phyloP scores from a whole-genome alignment of 2,797 vertebrate genomes.

The Luscinia luscinia region DNA sequence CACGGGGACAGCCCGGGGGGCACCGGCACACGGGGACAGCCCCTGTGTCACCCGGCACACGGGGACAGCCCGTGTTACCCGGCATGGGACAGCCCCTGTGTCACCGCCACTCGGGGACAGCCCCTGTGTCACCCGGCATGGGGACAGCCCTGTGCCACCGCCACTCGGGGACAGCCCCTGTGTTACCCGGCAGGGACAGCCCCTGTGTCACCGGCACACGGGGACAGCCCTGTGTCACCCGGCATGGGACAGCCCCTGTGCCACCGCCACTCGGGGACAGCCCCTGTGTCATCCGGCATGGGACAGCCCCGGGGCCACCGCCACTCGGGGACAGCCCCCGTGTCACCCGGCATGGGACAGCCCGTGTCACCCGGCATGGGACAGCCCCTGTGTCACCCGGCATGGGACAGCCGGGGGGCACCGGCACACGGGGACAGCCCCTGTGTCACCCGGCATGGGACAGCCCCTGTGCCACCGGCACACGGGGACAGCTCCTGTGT shows the following conservation, averaged over 20 bases:
- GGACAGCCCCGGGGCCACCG: neutral
- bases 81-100: neutral
- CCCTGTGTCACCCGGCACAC: accelerated
- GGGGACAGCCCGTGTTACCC: neutral
- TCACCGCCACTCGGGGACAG: neutral
- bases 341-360: too few relatives aligned
- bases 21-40: neutral
- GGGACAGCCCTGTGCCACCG: too few relatives aligned
- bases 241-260: too few relatives aligned
- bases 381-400: neutral
- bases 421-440: too few relatives aligned
- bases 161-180: too few relatives aligned
- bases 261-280: neutral
- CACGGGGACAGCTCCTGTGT: too few relatives aligned
- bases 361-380: too few relatives aligned
- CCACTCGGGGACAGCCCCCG: too few relatives aligned
- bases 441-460: neutral
- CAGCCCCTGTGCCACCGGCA: neutral
- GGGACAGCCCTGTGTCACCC: too few relatives aligned
- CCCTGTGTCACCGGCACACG: too few relatives aligned
- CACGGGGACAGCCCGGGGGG: neutral
- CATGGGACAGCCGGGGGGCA: too few relatives aligned
- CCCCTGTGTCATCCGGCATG: neutral
- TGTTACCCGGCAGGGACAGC: too few relatives aligned
- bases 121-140: neutral